phyloP scores from a whole-genome alignment of 1,140 invertebrate species.

The Aphelinus atriplicis region DNA sequence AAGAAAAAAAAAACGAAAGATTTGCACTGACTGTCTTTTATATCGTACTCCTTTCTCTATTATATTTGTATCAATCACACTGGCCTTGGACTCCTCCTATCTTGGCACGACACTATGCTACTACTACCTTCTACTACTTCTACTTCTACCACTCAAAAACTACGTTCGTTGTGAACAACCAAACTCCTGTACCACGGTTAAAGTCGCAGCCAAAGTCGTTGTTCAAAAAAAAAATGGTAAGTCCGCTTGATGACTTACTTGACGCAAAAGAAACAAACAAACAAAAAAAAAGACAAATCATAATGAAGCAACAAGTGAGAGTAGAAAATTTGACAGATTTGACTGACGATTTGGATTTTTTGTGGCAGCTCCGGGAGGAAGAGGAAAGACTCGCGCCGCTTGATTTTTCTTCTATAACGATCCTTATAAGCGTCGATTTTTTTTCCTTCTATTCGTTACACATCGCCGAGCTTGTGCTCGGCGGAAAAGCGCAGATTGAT shows the following conservation, averaged over 20 bases:
- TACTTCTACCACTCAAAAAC: slow-evolving; percentile 66
- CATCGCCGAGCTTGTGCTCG: too few species aligned
- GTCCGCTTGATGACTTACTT: slow-evolving; percentile 67
- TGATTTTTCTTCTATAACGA: too few species aligned
- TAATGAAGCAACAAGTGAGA: too few species aligned
- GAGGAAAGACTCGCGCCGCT: too few species aligned
- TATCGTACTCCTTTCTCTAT: slow-evolving; percentile 66
- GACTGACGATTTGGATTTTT: too few species aligned
- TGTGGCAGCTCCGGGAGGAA: too few species aligned
- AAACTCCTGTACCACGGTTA: slow-evolving; percentile 50
- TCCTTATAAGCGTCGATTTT: too few species aligned
- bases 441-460: too few species aligned
- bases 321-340: too few species aligned
- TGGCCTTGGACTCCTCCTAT: slow-evolving; percentile 68
- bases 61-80: slow-evolving; percentile 68
- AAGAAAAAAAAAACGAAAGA: slow-evolving; percentile 31
- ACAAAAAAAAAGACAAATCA: neutral
- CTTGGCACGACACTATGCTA: slow-evolving; percentile 68
- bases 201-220: slow-evolving; percentile 70
- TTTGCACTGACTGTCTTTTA: slow-evolving; percentile 64
- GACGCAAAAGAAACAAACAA: slow-evolving; percentile 48
- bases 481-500: too few species aligned
- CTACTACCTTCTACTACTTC: slow-evolving; percentile 59
- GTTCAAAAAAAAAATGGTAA: slow-evolving; percentile 70
- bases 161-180: slow-evolving; percentile 62